Evolutionary conservation across 2,888 invertebrate genomes (phyloP), one percentile per base, ranked within the genome.

Genomic region (Ophonus ardosiacus): DNA sequence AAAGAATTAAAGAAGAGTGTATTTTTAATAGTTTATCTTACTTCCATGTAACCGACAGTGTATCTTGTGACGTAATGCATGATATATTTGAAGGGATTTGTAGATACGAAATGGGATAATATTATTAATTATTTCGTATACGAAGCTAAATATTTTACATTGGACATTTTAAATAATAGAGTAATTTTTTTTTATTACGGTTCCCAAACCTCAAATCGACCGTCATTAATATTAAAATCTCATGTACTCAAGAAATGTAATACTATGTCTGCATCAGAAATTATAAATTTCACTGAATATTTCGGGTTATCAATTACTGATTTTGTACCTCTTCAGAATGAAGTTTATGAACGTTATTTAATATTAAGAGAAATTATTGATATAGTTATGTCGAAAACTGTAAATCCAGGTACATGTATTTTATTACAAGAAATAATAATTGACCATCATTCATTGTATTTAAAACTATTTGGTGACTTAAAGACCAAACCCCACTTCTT

Each of bases 241-340:
- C 18, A 61, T 61, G 21, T 21, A 18, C 7, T 21, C 1, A 61
- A 18, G 6, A 61, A 61, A 21, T 21, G 21, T 61, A 21, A 18
- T 61, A 18, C n/a, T 6, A 31, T 71, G 38, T 71, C 31, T 38
- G 71, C 71, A 2, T 71, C 71, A 4, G 71, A 38, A 71, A 71
- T 71, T 31, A 38, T 3, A 40, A 17, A n/a, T 38, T 71, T 71
- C 13, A 71, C 13, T 0, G 17, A 40, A 38, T 38, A 71, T 38
- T 40, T 71, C 0, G 10, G 13, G 5, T 38, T 71, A 38, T 4
- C 38, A 31, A 38, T 71, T 8, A 38, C 38, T 40, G 71, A 71
- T 71, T 31, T 71, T 10, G 13, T 71, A 13, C 71, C 38, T 5
- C 15, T 40, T 17, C 4, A 40, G 0, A 71, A 31, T 40, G 38